Percentiles rank a stretch among this genome's conserved stretches.
Conservation (phyloP, 2,888 invertebrate species). For the Pollenia griseotomentosa region DNA sequence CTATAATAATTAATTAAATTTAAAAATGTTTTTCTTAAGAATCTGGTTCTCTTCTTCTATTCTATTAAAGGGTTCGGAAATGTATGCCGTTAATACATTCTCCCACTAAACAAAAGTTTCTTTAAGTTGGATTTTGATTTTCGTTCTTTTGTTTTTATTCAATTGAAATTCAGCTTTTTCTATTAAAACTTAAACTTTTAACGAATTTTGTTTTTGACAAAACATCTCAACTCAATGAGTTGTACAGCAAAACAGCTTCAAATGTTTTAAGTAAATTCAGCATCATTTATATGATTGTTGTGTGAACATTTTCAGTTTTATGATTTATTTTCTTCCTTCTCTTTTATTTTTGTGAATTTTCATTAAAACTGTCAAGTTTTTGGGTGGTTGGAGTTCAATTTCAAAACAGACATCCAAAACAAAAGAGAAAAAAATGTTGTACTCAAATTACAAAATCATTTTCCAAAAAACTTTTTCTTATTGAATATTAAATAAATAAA, state of each 20-base stretch:
- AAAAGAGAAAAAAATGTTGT: slow-evolving; percentile 3
- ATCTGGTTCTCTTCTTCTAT: background rate
- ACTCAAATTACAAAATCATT: slow-evolving; percentile 46
- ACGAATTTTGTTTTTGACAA: slow-evolving; percentile 73
- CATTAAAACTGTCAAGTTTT: slow-evolving; percentile 58
- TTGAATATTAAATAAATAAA: slow-evolving; percentile 38
- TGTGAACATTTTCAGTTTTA: slow-evolving; percentile 15
- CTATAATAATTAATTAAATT: slow-evolving; percentile 17
- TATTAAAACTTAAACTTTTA: slow-evolving; percentile 63
- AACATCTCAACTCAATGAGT: slow-evolving; percentile 59
- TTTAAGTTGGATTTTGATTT: slow-evolving; percentile 44
- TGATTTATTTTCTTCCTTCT: slow-evolving; percentile 1
- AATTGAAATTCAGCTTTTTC: slow-evolving; percentile 50
- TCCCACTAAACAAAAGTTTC: slow-evolving; percentile 39
- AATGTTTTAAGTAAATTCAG: slow-evolving; percentile 41
- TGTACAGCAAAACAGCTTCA: slow-evolving; percentile 47
- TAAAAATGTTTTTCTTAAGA: background rate
- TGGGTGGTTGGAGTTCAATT: slow-evolving; percentile 39
- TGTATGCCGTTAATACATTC: slow-evolving; percentile 27
- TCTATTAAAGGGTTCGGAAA: slow-evolving; percentile 21
- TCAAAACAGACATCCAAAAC: slow-evolving; percentile 42
- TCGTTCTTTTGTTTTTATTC: slow-evolving; percentile 59
- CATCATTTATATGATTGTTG: slow-evolving; percentile 33
- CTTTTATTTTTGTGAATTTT: slow-evolving; percentile 38
- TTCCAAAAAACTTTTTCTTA: slow-evolving; percentile 41